A percentile compares a stretch with the other conserved stretches of the same genome.
These are phyloP conservation scores for Ophthalmolycus amberensis DNA, from an alignment of 2,113 vertebrate species.

Conservation along the genomic window DNA sequence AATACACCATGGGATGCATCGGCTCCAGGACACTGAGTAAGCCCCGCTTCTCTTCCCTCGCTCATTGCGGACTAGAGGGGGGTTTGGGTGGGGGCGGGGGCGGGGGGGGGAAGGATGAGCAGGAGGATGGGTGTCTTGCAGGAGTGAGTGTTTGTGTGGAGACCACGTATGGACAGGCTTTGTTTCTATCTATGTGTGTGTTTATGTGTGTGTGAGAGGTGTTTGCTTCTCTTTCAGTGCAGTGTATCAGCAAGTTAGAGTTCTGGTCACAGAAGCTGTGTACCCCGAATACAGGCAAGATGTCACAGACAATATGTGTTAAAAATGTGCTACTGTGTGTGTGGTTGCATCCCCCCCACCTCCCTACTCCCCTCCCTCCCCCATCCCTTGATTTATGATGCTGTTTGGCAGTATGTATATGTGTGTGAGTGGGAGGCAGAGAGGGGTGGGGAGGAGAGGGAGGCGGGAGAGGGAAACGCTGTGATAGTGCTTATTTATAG, in stretches of 20 bases:
- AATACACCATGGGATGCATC: conserved; percentile 89
- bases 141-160: conserved; percentile 44
- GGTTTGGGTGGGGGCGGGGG: conserved; percentile 31
- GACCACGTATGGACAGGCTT: conserved; percentile 30
- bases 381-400: conserved; percentile 84
- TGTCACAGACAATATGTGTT: conserved; percentile 73
- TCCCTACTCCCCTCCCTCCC: conserved; percentile 35
- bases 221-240: conserved; percentile 27
- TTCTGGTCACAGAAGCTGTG: conserved; percentile 40
- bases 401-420: conserved; percentile 81
- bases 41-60: conserved; percentile 67
- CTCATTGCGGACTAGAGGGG: conserved; percentile 55
- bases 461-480: conserved; percentile 64
- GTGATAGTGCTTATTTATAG: conserved; percentile 72
- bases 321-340: conserved; percentile 58
- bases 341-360: conserved; percentile 60
- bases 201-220: conserved; percentile 18
- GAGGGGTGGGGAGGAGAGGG: conserved; percentile 68
- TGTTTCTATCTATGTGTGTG: conserved; percentile 26
- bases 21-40: conserved; percentile 88
- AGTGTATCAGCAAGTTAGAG: conserved; percentile 34
- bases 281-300: conserved; percentile 44
- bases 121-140: conserved; percentile 61
- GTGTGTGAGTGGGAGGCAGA: conserved; percentile 76
- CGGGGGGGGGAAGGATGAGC: conserved; percentile 1